Percentiles rank a stretch among this genome's conserved stretches.
phyloP scores from a whole-genome alignment of 2,113 vertebrate genomes.

The Haplochromis vanheusdeni region DNA sequence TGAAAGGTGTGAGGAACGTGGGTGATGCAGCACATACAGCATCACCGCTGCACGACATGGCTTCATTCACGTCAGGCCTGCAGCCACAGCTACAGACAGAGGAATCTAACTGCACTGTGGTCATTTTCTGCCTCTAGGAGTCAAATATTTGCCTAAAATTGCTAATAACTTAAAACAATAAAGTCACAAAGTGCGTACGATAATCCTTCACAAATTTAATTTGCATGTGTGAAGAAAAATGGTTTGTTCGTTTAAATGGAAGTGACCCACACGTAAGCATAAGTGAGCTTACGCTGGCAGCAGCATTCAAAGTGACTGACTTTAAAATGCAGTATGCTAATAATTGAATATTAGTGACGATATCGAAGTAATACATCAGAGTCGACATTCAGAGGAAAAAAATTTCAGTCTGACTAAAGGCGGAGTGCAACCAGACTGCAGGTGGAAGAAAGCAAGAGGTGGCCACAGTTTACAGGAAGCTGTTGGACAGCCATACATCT shows the following conservation, averaged over 20 bases:
- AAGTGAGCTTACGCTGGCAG: conserved; percentile 11
- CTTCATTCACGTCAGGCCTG: not conserved
- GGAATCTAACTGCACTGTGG: not conserved
- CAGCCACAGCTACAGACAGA: not conserved
- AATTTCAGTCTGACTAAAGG: not conserved
- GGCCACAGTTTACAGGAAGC: not conserved
- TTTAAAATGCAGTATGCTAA: not conserved
- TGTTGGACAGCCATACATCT: not conserved
- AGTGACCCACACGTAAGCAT: not conserved
- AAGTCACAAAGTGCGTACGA: not conserved
- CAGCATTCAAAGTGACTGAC: conserved; percentile 7
- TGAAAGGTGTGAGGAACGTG: not conserved
- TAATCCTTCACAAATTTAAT: not conserved
- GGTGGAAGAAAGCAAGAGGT: not conserved
- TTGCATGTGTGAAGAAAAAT: not conserved
- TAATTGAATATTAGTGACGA: not conserved
- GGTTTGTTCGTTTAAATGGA: not conserved
- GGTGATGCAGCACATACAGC: conserved; percentile 1
- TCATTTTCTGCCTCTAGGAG: not conserved
- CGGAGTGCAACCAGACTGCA: not conserved
- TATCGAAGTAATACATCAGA: not conserved
- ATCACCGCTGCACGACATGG: conserved; percentile 17
- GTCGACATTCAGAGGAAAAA: not conserved
- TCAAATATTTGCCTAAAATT: not conserved
- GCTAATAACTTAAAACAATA: not conserved